Evolutionary conservation across 2,888 invertebrate genomes (phyloP).

Genomic region (Pheosia tremula): DNA sequence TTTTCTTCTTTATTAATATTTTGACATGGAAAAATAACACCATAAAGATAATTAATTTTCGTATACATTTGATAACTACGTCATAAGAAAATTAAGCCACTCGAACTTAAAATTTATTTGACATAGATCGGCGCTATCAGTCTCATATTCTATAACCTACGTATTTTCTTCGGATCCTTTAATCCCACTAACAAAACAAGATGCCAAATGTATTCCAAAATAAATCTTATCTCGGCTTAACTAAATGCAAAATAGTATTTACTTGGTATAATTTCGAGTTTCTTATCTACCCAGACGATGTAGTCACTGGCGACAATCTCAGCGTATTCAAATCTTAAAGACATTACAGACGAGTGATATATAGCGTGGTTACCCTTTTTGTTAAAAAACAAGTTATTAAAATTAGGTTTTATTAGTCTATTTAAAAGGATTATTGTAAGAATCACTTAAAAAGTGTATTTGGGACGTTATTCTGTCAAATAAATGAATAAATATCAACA

Average conservation of each 20-base stretch:
- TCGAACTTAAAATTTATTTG: too few relatives aligned
- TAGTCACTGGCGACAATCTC: constrained; percentile 40
- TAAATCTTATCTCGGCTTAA: constrained; percentile 57
- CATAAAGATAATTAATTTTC: too few relatives aligned
- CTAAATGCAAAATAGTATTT: constrained; percentile 66
- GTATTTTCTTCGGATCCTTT: background rate
- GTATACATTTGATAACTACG: too few relatives aligned
- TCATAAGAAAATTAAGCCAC: too few relatives aligned
- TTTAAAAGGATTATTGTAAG: too few relatives aligned
- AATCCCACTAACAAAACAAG: constrained; percentile 18
- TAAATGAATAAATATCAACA: too few relatives aligned
- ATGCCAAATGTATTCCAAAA: constrained; percentile 46
- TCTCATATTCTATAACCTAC: background rate
- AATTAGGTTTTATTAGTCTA: background rate
- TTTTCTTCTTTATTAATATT: too few relatives aligned
- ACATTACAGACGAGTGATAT: constrained; percentile 27
- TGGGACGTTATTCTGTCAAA: too few relatives aligned
- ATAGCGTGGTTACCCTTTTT: background rate
- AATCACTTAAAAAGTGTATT: too few relatives aligned
- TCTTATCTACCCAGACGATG: constrained; percentile 57
- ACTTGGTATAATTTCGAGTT: constrained; percentile 63
- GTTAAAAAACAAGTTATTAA: background rate
- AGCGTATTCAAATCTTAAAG: constrained; percentile 37
- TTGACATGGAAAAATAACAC: too few relatives aligned
- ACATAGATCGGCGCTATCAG: background rate